A percentile compares a stretch with the other conserved stretches of the same genome.
These are phyloP conservation scores for Cercopithecus mona DNA, from an alignment of 2,113 vertebrate species.

Conservation along the genomic window DNA sequence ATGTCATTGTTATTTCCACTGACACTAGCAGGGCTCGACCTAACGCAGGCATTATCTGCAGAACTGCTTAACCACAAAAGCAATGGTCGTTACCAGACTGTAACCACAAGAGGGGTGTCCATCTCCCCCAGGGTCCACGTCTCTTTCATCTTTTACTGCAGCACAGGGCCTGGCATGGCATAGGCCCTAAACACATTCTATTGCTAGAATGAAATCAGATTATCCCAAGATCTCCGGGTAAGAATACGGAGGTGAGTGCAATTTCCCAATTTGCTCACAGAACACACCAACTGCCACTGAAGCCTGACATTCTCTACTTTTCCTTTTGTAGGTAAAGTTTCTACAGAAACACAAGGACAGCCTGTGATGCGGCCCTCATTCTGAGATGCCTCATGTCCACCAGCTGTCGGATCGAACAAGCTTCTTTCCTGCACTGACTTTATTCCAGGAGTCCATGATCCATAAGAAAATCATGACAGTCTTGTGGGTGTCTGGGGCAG, in stretches of 20 bases:
- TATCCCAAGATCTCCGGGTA: neutral
- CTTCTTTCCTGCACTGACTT: neutral
- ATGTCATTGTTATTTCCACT: neutral
- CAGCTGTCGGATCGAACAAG: neutral
- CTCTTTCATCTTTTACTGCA: neutral
- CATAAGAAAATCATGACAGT: neutral
- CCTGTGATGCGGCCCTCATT: neutral
- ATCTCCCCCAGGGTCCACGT: accelerated
- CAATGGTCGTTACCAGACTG: accelerated
- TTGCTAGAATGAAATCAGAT: neutral
- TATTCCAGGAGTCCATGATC: accelerated
- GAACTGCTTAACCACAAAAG: neutral
- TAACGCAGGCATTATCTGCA: neutral
- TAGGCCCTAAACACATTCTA: neutral
- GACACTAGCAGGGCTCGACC: accelerated
- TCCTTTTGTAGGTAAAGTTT: neutral
- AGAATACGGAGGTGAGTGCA: neutral
- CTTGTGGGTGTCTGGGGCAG: neutral
- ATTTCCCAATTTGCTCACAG: accelerated
- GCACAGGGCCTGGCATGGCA: neutral
- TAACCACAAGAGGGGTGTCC: accelerated
- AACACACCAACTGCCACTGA: neutral
- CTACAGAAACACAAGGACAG: neutral
- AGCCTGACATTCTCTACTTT: neutral
- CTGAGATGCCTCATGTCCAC: neutral